phyloP scores from a whole-genome alignment of 2,888 invertebrate species.

The Drosophila eohydei region DNA sequence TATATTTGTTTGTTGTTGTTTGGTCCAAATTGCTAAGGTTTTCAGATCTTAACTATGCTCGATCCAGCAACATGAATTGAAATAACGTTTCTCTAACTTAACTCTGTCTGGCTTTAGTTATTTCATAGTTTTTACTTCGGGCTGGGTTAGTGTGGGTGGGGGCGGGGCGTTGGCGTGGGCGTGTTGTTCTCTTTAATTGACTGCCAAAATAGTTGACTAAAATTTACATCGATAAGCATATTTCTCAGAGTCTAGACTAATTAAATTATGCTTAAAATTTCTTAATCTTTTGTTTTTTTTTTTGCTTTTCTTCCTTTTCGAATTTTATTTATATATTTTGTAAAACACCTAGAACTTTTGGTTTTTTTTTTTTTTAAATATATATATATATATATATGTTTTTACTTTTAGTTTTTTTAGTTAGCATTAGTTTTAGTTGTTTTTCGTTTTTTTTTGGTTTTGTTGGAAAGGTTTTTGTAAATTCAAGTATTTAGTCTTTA shows the following conservation, averaged over 20 bases:
- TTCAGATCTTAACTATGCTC: constrained; percentile 1
- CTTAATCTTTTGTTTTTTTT: constrained; percentile 13
- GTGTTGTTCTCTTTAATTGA: constrained; percentile 61
- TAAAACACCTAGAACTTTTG: constrained; percentile 71
- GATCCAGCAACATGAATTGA: constrained; percentile 1
- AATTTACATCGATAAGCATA: constrained; percentile 60
- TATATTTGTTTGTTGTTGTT: constrained; percentile 19
- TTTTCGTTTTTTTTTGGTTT: constrained; percentile 20
- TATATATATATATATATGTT: constrained; percentile 24
- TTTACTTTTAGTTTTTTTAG: constrained; percentile 43
- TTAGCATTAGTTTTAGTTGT: constrained; percentile 23
- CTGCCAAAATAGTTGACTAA: constrained; percentile 69
- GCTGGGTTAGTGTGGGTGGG: background rate
- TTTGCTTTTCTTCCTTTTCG: constrained; percentile 22
- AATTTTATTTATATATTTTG: constrained; percentile 62
- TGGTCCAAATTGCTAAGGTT: constrained; percentile 72
- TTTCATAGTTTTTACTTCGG: background rate
- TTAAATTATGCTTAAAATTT: constrained; percentile 62
- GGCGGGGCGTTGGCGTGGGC: constrained; percentile 17
- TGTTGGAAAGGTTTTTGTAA: constrained; percentile 59
- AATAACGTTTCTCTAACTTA: background rate
- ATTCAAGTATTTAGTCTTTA: constrained; percentile 80
- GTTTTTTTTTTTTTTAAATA: background rate
- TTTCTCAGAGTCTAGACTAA: constrained; percentile 42
- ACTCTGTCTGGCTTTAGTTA: background rate